These are phyloP conservation scores for Coregonus suidteri DNA, from an alignment of 2,797 vertebrate genomes.

Conservation along the genomic window DNA sequence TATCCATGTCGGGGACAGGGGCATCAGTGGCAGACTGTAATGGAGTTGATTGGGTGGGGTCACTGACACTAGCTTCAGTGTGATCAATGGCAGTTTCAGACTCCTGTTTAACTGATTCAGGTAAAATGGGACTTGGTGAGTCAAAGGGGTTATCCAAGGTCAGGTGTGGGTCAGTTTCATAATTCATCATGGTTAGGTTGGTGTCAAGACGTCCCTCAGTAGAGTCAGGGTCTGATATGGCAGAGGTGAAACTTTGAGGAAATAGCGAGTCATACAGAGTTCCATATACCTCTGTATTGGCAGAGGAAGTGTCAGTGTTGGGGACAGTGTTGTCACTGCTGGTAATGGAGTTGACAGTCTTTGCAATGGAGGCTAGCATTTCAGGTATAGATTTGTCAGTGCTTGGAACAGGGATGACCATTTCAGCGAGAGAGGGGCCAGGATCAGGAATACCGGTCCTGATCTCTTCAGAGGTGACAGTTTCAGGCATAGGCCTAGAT, in stretches of 20 bases:
- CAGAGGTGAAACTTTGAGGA: conserved; percentile 43
- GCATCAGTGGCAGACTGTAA: not conserved
- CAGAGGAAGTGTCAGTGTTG: not conserved
- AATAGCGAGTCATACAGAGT: conserved; percentile 52
- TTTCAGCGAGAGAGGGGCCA: too few species aligned
- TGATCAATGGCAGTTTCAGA: not conserved
- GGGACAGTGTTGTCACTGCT: not conserved
- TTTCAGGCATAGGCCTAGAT: conserved; percentile 3
- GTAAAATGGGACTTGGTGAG: not conserved
- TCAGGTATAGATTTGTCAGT: conserved; percentile 13
- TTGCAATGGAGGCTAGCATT: not conserved
- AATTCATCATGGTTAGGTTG: not conserved
- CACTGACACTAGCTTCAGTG: not conserved
- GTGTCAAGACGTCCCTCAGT: not conserved
- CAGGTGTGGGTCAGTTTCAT: not conserved
- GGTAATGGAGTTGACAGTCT: not conserved
- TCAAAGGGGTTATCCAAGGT: not conserved
- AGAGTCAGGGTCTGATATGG: not conserved
- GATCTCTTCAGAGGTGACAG: not conserved
- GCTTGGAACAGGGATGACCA: not conserved
- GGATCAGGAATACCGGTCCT: too few species aligned
- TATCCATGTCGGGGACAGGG: not conserved
- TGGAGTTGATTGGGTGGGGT: not conserved
- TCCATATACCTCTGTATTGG: conserved; percentile 28
- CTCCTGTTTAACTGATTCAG: not conserved